Evolutionary conservation across 92 coral and sea anemone species (phyloP).

Genomic region (Porites divaricata): DNA sequence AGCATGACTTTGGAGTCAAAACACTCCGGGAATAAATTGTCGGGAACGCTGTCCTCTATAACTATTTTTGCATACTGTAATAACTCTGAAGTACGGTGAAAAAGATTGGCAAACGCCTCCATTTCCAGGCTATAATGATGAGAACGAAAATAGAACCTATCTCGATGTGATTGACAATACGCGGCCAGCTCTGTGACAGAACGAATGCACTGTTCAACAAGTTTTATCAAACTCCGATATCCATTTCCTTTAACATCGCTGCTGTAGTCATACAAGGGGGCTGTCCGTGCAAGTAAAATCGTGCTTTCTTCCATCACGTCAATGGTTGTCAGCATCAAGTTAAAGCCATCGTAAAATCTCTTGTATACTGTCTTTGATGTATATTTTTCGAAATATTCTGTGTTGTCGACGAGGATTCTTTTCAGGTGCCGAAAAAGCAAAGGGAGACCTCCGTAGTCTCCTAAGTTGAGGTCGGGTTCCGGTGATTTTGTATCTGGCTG

Average conservation of each 20-base stretch:
- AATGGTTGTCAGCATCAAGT: slow-evolving; percentile 63
- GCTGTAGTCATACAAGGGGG: slow-evolving; percentile 82
- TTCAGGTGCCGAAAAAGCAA: slow-evolving; percentile 71
- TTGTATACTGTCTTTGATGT: slow-evolving; percentile 67
- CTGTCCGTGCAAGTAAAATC: slow-evolving; percentile 69
- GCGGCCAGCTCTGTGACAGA: slow-evolving; percentile 80
- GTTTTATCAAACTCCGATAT: slow-evolving; percentile 78
- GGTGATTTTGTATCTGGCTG: slow-evolving; percentile 13
- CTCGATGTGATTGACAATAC: slow-evolving; percentile 84
- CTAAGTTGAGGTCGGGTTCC: slow-evolving; percentile 17
- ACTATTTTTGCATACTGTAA: slow-evolving; percentile 79
- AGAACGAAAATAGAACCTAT: slow-evolving; percentile 85
- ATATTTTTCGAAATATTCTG: slow-evolving; percentile 69
- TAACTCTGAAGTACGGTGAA: slow-evolving; percentile 71
- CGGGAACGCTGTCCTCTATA: slow-evolving; percentile 70
- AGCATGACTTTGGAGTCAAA: slow-evolving; percentile 80
- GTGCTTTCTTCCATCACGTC: slow-evolving; percentile 73
- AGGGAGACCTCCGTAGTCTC: slow-evolving; percentile 25
- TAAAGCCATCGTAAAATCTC: slow-evolving; percentile 80
- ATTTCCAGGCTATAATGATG: slow-evolving; percentile 94
- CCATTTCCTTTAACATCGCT: slow-evolving; percentile 92
- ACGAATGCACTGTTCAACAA: slow-evolving; percentile 82
- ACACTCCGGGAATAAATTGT: slow-evolving; percentile 76
- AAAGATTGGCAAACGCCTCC: slow-evolving; percentile 78
- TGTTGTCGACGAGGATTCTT: slow-evolving; percentile 75